A percentile compares a stretch with the other conserved stretches of the same genome.
Conservation (phyloP, 2,797 vertebrate species). For the Artibeus lituratus region DNA sequence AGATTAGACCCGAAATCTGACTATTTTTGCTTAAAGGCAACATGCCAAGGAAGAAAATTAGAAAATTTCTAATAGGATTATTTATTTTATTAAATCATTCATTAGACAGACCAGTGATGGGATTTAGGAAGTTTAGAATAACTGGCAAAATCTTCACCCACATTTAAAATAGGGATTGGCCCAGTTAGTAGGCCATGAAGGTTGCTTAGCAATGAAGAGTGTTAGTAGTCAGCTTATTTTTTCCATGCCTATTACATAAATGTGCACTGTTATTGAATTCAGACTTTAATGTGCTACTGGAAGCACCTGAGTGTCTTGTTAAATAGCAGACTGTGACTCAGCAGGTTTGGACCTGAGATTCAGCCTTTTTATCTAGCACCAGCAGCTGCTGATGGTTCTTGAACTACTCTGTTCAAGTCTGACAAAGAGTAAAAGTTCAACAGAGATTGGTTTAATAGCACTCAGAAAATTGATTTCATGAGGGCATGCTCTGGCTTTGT, state of each 20-base stretch:
- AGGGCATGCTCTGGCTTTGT: background rate
- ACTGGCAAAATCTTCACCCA: background rate
- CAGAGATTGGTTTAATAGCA: background rate
- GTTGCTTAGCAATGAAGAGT: background rate
- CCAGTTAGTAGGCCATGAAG: background rate
- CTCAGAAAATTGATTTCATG: background rate
- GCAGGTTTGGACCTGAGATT: background rate
- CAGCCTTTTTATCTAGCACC: background rate
- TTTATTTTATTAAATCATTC: background rate
- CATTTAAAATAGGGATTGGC: background rate
- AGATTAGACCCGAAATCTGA: background rate
- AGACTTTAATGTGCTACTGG: background rate
- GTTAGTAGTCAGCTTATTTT: background rate
- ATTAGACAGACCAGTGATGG: background rate
- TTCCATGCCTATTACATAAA: slow-evolving; percentile 19
- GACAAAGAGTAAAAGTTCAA: background rate
- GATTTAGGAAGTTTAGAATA: slow-evolving; percentile 2
- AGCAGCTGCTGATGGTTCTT: background rate
- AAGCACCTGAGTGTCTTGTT: background rate
- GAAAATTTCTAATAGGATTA: background rate
- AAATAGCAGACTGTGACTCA: background rate
- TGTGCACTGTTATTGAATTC: background rate
- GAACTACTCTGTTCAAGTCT: background rate
- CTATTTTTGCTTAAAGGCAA: background rate
- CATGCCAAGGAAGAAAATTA: background rate